Evolutionary conservation across 2,797 vertebrate species (phyloP).

Genomic region (Momotus momota): DNA sequence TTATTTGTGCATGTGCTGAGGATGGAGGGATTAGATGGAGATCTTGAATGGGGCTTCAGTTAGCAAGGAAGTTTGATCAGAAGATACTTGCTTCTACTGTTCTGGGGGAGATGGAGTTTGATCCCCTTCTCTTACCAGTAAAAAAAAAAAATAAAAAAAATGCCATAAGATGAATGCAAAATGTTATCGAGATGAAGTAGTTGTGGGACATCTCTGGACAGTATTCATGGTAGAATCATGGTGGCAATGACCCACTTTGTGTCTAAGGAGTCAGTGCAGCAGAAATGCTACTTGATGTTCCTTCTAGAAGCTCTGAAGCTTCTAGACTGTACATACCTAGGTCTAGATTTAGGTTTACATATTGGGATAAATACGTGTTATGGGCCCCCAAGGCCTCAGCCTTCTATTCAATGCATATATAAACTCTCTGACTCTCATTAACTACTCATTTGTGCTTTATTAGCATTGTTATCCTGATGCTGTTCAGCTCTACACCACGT

Average conservation of each 20-base stretch:
- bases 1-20: neutral
- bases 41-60: neutral
- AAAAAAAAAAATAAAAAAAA: neutral
- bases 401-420: neutral
- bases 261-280: neutral
- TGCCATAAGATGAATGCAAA: neutral
- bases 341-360: neutral
- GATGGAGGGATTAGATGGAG: accelerated
- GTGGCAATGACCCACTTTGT: neutral
- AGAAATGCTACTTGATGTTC: neutral
- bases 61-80: neutral
- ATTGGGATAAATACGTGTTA: neutral
- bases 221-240: neutral
- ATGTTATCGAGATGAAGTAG: accelerated
- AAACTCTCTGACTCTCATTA: neutral
- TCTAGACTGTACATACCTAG: neutral
- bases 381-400: neutral
- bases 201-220: neutral
- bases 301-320: neutral
- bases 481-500: neutral
- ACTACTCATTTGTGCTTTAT: neutral
- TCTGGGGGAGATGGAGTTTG: neutral
- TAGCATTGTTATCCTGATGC: neutral
- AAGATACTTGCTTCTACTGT: neutral
- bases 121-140: neutral